Evolutionary conservation across 35 echinoderm and acorn worm genomes (phyloP), one percentile per base, ranked within the genome.

Genomic region (Ophiothrix spiculata): DNA sequence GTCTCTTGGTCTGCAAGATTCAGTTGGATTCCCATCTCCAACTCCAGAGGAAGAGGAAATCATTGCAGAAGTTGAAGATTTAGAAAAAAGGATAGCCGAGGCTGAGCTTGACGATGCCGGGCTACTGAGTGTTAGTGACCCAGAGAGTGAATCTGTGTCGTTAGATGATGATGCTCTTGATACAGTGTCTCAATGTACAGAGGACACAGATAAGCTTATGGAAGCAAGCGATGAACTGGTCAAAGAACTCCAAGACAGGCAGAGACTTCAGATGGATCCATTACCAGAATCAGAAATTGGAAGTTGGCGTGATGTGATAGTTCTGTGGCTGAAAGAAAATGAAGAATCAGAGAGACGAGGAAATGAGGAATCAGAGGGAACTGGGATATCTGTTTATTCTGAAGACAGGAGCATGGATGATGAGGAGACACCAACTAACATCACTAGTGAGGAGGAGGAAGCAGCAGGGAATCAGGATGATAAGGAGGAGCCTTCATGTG

Each of bases 301-400:
- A 64, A 86, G 90, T 46, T 95, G 93, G 93, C 90, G 88, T 39
- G 93, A 95, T 81, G 93, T 95, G 79, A 95, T 95, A 31, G 89
- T 95, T 3, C 64, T 95, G 38, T 95, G 93, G 93, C 75, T 95
- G 93, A 85, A 95, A 41, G 77, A 95, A 39, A 90, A 94, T 83
- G 73, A 39, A 8, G 83, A 54, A 56, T 73, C 54, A 14, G n/a
- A 74, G 16, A 40, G 64, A 39, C 49, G 28, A 25, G 40, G 64
- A 25, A 75, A 64, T 14, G 38, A 78, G 0, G 21, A 28, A 29
- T 28, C 77, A 31, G 25, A 40, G 15, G 33, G 74, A 21, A 29
- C 33, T 38, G 45, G 32, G 64, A 56, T 63, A 13, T 39, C 78
- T 39, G 56, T 36, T 64, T 56, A 60, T 32, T 64, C 33, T 64